Evolutionary conservation across 1,140 invertebrate genomes (phyloP).

Genomic region (Araneus ventricosus): DNA sequence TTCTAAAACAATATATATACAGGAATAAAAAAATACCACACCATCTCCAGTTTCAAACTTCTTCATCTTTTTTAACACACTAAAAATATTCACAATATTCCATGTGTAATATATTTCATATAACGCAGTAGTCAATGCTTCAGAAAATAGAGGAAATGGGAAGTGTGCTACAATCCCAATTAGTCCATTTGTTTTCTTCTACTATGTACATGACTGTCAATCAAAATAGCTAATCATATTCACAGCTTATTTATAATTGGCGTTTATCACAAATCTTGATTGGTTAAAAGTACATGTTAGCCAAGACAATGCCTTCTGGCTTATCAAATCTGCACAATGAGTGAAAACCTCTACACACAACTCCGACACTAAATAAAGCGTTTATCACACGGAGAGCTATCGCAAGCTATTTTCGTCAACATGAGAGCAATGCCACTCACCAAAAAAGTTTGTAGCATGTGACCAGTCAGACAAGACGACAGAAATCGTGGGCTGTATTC

Average conservation of each 20-base stretch:
- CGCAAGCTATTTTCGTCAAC: no score
- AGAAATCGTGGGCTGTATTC: no score
- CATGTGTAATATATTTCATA: not conserved
- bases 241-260: not conserved
- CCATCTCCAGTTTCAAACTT: constrained; percentile 19
- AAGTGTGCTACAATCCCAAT: not conserved
- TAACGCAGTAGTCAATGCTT: not conserved
- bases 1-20: constrained; percentile 20
- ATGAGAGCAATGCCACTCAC: no score
- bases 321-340: not conserved
- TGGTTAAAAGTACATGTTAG: not conserved
- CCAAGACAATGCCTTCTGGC: not conserved
- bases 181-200: not conserved
- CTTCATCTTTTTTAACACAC: not conserved
- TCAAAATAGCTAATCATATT: constrained; percentile 45
- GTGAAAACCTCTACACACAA: not conserved
- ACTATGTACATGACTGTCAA: constrained; percentile 60
- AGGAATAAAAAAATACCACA: constrained; percentile 40
- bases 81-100: constrained; percentile 48
- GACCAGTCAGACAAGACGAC: no score
- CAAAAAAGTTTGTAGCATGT: no score
- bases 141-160: constrained; percentile 59
- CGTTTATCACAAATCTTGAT: constrained; percentile 54
- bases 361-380: not conserved
- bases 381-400: no score